These are phyloP conservation scores for Gandaritis pyraliata DNA, from an alignment of 2,888 invertebrate genomes.

Conservation along the genomic window DNA sequence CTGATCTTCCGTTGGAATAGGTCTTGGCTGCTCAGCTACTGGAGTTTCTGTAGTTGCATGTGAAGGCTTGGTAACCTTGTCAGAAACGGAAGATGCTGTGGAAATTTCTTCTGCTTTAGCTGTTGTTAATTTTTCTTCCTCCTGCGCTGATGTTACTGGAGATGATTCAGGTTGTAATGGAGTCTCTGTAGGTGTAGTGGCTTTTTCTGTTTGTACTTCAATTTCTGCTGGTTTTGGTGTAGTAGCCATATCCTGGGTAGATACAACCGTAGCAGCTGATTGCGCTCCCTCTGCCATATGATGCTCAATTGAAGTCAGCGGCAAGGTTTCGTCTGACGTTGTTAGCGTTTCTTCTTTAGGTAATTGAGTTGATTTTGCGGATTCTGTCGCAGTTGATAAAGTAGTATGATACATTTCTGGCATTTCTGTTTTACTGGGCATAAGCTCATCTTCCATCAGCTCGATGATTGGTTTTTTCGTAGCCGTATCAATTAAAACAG, in stretches of 20 bases:
- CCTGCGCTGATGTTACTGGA: slow-evolving; percentile 29
- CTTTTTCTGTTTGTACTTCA: slow-evolving; percentile 37
- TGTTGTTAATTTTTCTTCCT: slow-evolving; percentile 40
- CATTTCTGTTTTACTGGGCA: slow-evolving; percentile 20
- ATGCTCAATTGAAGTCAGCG: slow-evolving; percentile 17
- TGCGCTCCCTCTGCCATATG: slow-evolving; percentile 22
- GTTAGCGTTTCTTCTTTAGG: slow-evolving; percentile 24
- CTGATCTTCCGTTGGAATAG: slow-evolving; percentile 57
- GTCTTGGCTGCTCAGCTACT: slow-evolving; percentile 62
- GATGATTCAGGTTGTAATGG: slow-evolving; percentile 32
- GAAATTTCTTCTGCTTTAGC: slow-evolving; percentile 35
- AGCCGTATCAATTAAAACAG: slow-evolving; percentile 18
- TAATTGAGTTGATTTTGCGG: slow-evolving; percentile 16
- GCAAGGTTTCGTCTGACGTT: slow-evolving; percentile 16
- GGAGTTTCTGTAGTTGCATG: slow-evolving; percentile 52
- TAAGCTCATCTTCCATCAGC: slow-evolving; percentile 22
- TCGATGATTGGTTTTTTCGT: slow-evolving; percentile 17
- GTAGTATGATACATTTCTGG: slow-evolving; percentile 30
- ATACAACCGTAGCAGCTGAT: slow-evolving; percentile 24
- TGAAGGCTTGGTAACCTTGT: slow-evolving; percentile 57
- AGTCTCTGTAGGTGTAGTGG: slow-evolving; percentile 32
- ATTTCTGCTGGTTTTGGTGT: slow-evolving; percentile 20
- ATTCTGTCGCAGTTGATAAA: slow-evolving; percentile 15
- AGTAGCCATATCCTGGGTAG: slow-evolving; percentile 27
- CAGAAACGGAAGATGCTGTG: slow-evolving; percentile 39